Percentiles rank a stretch among this genome's conserved stretches.
Conservation (phyloP, 1,140 invertebrate genomes). For the Cecropterus lyciades region DNA sequence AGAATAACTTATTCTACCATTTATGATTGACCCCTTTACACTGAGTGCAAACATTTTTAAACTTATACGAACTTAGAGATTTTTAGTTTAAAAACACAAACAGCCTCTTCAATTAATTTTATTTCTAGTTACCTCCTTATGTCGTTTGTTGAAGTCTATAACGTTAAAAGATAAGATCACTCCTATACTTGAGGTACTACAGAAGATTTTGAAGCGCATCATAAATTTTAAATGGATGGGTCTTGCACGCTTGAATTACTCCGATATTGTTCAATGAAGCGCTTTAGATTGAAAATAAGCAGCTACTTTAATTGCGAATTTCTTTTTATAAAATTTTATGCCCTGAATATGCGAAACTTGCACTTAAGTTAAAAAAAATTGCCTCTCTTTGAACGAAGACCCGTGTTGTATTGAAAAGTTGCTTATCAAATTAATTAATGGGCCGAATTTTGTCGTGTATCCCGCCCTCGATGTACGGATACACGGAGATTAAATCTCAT, state of each 20-base stretch:
- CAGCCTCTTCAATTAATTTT: no score
- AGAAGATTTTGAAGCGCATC: slow-evolving; percentile 30
- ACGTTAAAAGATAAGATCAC: not conserved
- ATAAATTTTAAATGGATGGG: slow-evolving; percentile 46
- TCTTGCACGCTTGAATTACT: slow-evolving; percentile 42
- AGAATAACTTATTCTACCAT: no score
- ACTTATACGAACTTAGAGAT: no score
- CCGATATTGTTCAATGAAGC: slow-evolving; percentile 52
- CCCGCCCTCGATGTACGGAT: slow-evolving; percentile 17
- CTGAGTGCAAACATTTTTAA: no score
- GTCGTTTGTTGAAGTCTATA: no score
- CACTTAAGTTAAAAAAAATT: slow-evolving; percentile 12
- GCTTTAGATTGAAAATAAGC: slow-evolving; percentile 44
- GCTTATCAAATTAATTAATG: slow-evolving; percentile 34
- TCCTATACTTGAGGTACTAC: not conserved
- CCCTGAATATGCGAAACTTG: slow-evolving; percentile 1
- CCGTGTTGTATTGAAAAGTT: slow-evolving; percentile 17
- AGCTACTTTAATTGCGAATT: slow-evolving; percentile 40
- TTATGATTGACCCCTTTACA: no score
- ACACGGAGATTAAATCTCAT: slow-evolving; percentile 33
- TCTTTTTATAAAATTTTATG: slow-evolving; percentile 40
- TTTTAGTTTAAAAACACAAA: no score
- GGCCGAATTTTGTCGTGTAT: slow-evolving; percentile 24
- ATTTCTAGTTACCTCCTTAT: no score
- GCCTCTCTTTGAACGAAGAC: slow-evolving; percentile 16